Percentiles rank a stretch among this genome's conserved stretches.
Conservation (phyloP, 2,888 invertebrate genomes). For the Nudaria mundana region DNA sequence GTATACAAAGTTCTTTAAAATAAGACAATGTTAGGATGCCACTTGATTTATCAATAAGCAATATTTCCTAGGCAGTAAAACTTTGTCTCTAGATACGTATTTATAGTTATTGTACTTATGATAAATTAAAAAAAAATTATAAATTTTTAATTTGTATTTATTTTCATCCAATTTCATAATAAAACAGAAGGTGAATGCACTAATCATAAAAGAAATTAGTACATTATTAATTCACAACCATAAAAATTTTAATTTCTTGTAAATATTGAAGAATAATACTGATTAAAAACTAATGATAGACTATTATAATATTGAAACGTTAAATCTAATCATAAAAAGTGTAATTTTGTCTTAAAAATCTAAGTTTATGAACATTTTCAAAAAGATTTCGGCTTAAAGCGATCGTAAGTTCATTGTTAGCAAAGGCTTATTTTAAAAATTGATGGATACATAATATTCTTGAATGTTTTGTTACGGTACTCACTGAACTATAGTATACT, state of each 20-base stretch:
- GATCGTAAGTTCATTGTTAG: constrained; percentile 14
- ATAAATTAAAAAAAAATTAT: constrained; percentile 29
- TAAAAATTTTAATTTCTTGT: no score
- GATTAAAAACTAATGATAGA: no score
- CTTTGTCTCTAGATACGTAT: no score
- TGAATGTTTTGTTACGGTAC: neutral
- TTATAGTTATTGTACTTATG: no score
- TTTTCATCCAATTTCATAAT: constrained; percentile 16
- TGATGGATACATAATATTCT: constrained; percentile 1
- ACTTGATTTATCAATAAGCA: no score
- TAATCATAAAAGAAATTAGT: constrained; percentile 17
- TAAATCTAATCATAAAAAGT: neutral
- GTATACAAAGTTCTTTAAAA: no score
- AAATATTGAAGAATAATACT: neutral
- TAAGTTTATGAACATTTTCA: constrained; percentile 1
- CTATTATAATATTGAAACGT: no score
- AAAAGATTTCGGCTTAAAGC: constrained; percentile 18
- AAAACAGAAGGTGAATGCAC: constrained; percentile 21
- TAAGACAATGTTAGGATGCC: no score
- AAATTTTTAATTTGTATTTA: constrained; percentile 26
- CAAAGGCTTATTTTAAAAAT: constrained; percentile 17
- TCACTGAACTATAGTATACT: neutral
- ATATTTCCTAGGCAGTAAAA: no score
- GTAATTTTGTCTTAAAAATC: neutral
- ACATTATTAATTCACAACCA: constrained; percentile 28